Evolutionary conservation across 2,113 vertebrate genomes (phyloP), one percentile per base, ranked within the genome.

Genomic region (Emydura subglobosa): DNA sequence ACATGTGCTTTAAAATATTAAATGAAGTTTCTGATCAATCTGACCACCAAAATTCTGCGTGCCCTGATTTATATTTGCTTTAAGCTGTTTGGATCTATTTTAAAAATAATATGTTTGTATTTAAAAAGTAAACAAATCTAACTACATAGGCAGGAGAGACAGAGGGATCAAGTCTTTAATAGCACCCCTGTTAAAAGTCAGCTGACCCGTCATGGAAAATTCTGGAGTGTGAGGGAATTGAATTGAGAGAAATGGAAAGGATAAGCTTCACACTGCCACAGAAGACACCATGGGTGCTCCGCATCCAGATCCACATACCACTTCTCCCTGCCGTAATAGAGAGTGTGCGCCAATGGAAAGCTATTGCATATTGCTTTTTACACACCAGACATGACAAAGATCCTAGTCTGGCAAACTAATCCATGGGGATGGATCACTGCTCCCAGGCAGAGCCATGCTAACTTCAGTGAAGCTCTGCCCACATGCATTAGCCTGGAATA

Each of bases 211-310:
- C 51, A 49, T 76, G 72, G 55, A 89, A 95, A 95, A 93, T n/a
- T 79, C 4, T 0, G 24, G 27, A 6, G 31, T 27, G 27, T 79
- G 61, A 47, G 55, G 55, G 5, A 7, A 1, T 91, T 91, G 81
- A 0, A 3, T 0, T 1, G 4, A 44, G n/a, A 25, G 80, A 25
- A 54, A 25, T 25, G 12, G 42, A 83, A 90, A 88, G n/a, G 4
- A 22, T 7, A 39, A 2, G 31, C 68, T 93, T 90, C 42, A 5
- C 4, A 1, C 5, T 7, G 22, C 9, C 22, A 21, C 12, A 0
- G 8, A 34, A 1, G 79, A 25, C 34, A 89, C n/a, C 29, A 7
- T 0, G 0, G 39, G 0, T 0, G 2, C 76, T 54, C 19, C 1
- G 2, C 31, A 86, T 27, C 29, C 80, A 27, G 1, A 0, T 2